A percentile compares a stretch with the other conserved stretches of the same genome.
Evolutionary conservation across 2,888 invertebrate genomes (phyloP).

Genomic region (Andrena bucephala): DNA sequence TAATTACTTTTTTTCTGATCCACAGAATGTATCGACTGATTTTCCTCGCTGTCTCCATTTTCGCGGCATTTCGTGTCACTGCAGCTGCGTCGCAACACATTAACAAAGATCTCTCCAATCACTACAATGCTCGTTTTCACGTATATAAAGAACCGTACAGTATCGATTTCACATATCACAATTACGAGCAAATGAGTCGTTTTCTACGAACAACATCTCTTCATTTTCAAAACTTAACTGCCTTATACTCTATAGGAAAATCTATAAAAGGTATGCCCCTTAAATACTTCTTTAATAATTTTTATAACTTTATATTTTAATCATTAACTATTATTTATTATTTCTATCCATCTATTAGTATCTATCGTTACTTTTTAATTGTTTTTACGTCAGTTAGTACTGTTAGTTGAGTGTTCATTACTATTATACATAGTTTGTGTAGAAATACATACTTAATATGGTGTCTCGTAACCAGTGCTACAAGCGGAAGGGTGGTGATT

Average conservation of each 20-base stretch:
- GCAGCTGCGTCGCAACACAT: slow-evolving; percentile 64
- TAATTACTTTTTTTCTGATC: slow-evolving; percentile 18
- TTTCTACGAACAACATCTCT: slow-evolving; percentile 93
- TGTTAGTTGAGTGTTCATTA: no score
- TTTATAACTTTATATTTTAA: not conserved
- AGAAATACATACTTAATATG: no score
- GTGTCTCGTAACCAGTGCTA: no score
- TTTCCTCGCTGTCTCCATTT: slow-evolving; percentile 63
- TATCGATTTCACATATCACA: slow-evolving; percentile 94
- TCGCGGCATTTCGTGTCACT: slow-evolving; percentile 63
- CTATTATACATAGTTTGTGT: no score
- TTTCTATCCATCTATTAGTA: not conserved
- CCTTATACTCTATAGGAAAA: slow-evolving; percentile 96
- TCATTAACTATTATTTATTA: not conserved
- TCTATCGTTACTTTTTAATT: not conserved
- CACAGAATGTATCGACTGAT: slow-evolving; percentile 67
- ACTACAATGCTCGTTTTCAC: slow-evolving; percentile 79
- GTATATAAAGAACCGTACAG: slow-evolving; percentile 81
- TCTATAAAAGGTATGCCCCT: slow-evolving; percentile 92
- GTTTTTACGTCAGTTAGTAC: not conserved
- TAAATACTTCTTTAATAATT: not conserved
- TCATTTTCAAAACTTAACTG: slow-evolving; percentile 93
- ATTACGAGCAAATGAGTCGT: slow-evolving; percentile 93
- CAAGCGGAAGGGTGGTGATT: no score
- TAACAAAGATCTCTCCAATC: slow-evolving; percentile 75